These are phyloP conservation scores for Junonia oenone DNA, from an alignment of 2,888 invertebrate genomes.

Conservation along the genomic window DNA sequence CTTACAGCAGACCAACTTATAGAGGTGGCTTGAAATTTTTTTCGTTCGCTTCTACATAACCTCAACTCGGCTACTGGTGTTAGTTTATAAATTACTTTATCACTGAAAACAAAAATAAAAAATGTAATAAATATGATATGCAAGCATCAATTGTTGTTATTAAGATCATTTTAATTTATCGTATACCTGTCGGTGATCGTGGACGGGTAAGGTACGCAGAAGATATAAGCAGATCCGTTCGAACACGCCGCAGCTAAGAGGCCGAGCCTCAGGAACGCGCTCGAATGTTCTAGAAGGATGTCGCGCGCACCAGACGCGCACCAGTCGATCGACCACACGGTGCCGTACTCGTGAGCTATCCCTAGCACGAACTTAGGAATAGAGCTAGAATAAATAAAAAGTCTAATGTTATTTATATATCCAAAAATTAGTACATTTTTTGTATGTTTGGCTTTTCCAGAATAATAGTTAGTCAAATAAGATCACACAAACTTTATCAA, in stretches of 20 bases:
- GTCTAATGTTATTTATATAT: too few relatives aligned
- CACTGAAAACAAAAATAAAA: slow-evolving; percentile 52
- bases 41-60: slow-evolving; percentile 40
- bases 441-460: too few relatives aligned
- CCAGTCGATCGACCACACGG: slow-evolving; percentile 86
- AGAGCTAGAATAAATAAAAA: slow-evolving; percentile 34
- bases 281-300: slow-evolving; percentile 13
- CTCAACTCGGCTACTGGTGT: slow-evolving; percentile 70
- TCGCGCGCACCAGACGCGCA: slow-evolving; percentile 87
- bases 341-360: slow-evolving; percentile 82
- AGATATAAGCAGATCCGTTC: slow-evolving; percentile 82
- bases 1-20: slow-evolving; percentile 73
- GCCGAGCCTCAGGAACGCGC: slow-evolving; percentile 74
- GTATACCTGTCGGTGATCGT: slow-evolving; percentile 43
- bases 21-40: slow-evolving; percentile 68
- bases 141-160: not conserved
- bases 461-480: too few relatives aligned
- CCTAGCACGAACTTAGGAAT: slow-evolving; percentile 71
- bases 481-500: too few relatives aligned
- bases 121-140: not conserved
- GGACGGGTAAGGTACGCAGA: slow-evolving; percentile 76
- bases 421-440: too few relatives aligned
- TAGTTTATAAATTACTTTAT: slow-evolving; percentile 52
- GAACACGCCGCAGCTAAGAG: slow-evolving; percentile 85
- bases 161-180: not conserved